These are phyloP conservation scores for Aphelocoma coerulescens DNA, from an alignment of 2,113 vertebrate genomes.

Conservation along the genomic window DNA sequence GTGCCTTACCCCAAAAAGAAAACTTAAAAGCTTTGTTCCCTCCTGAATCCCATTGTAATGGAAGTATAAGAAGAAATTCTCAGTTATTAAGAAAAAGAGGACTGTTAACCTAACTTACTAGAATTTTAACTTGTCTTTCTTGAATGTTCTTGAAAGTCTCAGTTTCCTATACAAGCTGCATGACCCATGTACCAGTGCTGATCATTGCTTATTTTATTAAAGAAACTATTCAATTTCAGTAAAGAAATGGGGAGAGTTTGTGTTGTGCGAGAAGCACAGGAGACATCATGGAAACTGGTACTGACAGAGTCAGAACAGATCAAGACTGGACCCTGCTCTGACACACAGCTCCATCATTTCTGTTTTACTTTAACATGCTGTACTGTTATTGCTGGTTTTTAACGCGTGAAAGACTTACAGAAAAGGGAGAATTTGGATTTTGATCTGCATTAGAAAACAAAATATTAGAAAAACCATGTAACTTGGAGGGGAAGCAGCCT, in stretches of 20 bases:
- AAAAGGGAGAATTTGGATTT: neutral
- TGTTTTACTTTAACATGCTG: neutral
- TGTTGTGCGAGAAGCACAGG: neutral
- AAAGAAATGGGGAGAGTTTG: neutral
- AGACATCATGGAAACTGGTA: neutral
- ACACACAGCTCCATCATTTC: neutral
- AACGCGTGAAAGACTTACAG: neutral
- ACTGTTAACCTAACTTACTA: neutral
- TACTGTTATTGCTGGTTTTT: neutral
- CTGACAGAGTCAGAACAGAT: neutral
- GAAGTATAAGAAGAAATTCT: neutral
- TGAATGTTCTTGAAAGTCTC: neutral
- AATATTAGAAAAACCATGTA: neutral
- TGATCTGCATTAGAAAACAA: neutral
- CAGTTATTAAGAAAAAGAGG: neutral
- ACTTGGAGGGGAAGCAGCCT: neutral
- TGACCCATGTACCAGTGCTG: neutral
- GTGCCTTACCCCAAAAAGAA: neutral
- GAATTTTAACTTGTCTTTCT: neutral
- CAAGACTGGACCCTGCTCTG: neutral
- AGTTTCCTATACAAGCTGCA: neutral
- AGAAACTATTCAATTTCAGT: neutral
- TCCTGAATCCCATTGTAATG: neutral
- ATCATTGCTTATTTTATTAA: constrained; percentile 1
- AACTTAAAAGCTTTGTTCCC: neutral